Conservation (phyloP, 2,888 invertebrate genomes). For the Lochmaea capreae region DNA sequence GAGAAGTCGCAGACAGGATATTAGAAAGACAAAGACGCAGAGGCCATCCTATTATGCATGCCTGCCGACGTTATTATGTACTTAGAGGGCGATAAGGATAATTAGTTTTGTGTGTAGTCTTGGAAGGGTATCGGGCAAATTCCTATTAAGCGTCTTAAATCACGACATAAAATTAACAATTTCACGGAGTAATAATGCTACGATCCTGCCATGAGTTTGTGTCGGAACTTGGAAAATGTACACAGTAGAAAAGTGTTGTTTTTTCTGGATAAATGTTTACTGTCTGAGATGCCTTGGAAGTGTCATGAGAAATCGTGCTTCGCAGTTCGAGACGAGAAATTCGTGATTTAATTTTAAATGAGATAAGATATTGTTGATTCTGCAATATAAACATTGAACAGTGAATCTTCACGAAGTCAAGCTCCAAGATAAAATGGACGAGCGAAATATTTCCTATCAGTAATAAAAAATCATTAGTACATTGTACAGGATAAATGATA, state of each 20-base stretch:
- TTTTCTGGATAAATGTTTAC: slow-evolving; percentile 11
- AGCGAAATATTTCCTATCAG: not conserved
- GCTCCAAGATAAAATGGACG: not conserved
- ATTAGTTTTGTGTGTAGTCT: slow-evolving; percentile 55
- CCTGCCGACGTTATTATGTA: slow-evolving; percentile 54
- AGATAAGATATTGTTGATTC: slow-evolving; percentile 7
- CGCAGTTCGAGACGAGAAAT: not conserved
- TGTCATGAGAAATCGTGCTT: not conserved
- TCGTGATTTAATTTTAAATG: slow-evolving; percentile 17
- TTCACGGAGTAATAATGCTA: slow-evolving; percentile 51
- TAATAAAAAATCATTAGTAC: not conserved
- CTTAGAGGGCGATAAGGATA: slow-evolving; percentile 55
- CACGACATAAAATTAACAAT: slow-evolving; percentile 54
- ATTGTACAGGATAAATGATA: not conserved
- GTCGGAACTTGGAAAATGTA: slow-evolving; percentile 14
- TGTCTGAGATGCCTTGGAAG: slow-evolving; percentile 1
- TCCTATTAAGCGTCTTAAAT: slow-evolving; percentile 54
- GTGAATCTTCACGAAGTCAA: not conserved
- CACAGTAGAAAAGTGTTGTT: slow-evolving; percentile 3
- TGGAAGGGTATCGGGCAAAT: slow-evolving; percentile 54
- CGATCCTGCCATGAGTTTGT: slow-evolving; percentile 36
- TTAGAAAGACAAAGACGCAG: slow-evolving; percentile 53
- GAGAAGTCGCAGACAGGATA: slow-evolving; percentile 48
- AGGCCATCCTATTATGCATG: slow-evolving; percentile 52
- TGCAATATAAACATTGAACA: not conserved